Base-by-base conservation (phyloP, 2,113 vertebrate genomes). In the Gnathonemus longibarbis region DNA sequence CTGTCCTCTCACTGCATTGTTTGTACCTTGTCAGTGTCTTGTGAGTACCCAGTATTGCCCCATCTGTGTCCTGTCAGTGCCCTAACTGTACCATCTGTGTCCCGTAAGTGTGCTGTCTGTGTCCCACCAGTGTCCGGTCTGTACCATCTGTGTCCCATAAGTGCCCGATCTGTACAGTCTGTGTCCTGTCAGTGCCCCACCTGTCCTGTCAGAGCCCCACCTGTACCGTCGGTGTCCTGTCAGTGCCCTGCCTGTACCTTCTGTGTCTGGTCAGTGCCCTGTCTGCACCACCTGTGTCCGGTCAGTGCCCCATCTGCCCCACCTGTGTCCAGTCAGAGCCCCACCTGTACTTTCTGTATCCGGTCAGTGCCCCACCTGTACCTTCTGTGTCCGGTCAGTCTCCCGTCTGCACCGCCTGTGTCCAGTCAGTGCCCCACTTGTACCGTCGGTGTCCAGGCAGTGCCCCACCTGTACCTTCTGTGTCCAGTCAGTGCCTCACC, bases 401-500 rank as follows among this genome's bases (percentile, higher is more conserved):
- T 1, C 58, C 24, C 0, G 8, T 3, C 58, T 62, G 58, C 8
- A 62, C 58, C 0, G 2, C 2, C 24, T n/a, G 24, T 62, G 58
- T 62, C 58, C 8, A 0, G 24, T 66, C 62, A 27, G n/a, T 66
- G 62, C 24, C 58, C 21, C 0, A 3, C 6, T 24, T 62, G 24
- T 27, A n/a, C 2, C 3, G 3, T 42, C 39, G 0, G 39, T 24
- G 21, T n/a, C 50, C 52, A 0, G 1, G 17, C 0, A 27, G 58
- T 27, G 58, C 7, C 56, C 21, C 5, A 56, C 19, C 53, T 56
- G 53, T 56, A 27, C 58, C 2, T 0, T 6, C 21, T n/a, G 24
- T 62, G 58, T 62, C 50, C 52, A 0, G 1, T 52, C 0, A 27
- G 58, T 10, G 58, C n/a, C 24, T 0, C 0, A 2, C 1, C 58